Percentiles rank a stretch among this genome's conserved stretches.
These are phyloP conservation scores for Leptobrachium leishanense DNA, from an alignment of 2,113 vertebrate genomes.

Conservation along the genomic window DNA sequence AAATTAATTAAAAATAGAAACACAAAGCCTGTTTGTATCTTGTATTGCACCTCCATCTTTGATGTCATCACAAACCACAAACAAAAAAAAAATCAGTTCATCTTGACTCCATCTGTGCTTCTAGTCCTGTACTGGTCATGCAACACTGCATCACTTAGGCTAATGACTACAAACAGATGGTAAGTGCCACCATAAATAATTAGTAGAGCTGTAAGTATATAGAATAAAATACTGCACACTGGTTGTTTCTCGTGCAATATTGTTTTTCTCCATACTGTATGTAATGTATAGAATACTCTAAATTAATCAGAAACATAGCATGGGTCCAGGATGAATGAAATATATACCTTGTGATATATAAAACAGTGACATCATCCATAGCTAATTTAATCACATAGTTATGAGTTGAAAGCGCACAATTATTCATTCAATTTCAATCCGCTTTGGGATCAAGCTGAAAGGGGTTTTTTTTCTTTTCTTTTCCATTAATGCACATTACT, in stretches of 20 bases:
- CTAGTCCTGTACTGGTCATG: no score
- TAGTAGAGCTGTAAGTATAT: neutral
- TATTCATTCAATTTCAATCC: slow-evolving; percentile 54
- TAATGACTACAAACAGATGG: neutral
- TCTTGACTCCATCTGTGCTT: no score
- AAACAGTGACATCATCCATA: slow-evolving; percentile 43
- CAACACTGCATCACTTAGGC: neutral
- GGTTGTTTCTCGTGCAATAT: slow-evolving; percentile 14
- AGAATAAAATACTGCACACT: slow-evolving; percentile 5
- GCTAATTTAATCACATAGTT: slow-evolving; percentile 45
- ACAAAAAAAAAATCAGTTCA: no score
- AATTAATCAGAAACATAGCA: slow-evolving; percentile 4
- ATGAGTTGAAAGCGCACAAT: slow-evolving; percentile 52
- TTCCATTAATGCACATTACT: slow-evolving; percentile 57
- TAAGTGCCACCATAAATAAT: slow-evolving; percentile 15
- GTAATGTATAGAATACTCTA: neutral
- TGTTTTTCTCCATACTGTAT: slow-evolving; percentile 37
- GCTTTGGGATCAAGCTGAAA: slow-evolving; percentile 57
- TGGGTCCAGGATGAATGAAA: slow-evolving; percentile 26
- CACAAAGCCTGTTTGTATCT: no score
- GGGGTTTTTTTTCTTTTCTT: slow-evolving; percentile 56
- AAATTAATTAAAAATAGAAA: no score
- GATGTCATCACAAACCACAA: no score
- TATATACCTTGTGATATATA: slow-evolving; percentile 42
- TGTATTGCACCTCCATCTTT: no score